These are phyloP conservation scores for Notodromas monacha DNA, from an alignment of 2,888 invertebrate genomes.

Conservation along the genomic window DNA sequence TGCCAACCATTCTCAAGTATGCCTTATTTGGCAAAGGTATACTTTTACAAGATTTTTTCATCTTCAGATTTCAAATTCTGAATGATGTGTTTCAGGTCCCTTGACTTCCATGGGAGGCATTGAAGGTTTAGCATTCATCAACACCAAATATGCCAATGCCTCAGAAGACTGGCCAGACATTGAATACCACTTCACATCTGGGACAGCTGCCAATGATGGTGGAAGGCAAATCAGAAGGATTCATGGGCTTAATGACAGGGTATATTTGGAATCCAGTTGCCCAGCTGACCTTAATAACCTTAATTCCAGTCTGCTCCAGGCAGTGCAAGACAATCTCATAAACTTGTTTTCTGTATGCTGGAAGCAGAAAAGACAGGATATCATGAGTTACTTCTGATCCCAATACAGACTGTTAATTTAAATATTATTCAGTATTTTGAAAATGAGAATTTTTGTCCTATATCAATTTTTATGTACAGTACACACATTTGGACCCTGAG, in stretches of 20 bases:
- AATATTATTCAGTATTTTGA: too few species aligned
- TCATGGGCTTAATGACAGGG: slow-evolving; percentile 34
- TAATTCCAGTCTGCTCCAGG: not conserved
- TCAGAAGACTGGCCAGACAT: slow-evolving; percentile 70
- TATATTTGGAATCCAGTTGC: too few species aligned
- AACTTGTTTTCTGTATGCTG: slow-evolving; percentile 8
- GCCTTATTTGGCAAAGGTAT: slow-evolving; percentile 30
- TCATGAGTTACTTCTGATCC: too few species aligned
- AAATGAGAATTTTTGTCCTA: too few species aligned
- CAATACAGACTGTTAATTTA: too few species aligned
- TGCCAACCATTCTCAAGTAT: slow-evolving; percentile 45
- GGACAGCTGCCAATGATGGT: slow-evolving; percentile 49
- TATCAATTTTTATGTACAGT: too few species aligned
- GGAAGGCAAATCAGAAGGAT: slow-evolving; percentile 37
- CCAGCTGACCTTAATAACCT: too few species aligned
- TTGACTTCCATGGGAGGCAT: slow-evolving; percentile 51
- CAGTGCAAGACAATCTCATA: not conserved
- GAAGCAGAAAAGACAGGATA: too few species aligned
- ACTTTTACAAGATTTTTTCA: too few species aligned
- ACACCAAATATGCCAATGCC: slow-evolving; percentile 53
- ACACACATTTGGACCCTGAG: too few species aligned
- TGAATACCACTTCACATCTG: slow-evolving; percentile 56
- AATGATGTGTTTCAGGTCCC: slow-evolving; percentile 20
- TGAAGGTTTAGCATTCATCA: slow-evolving; percentile 50
- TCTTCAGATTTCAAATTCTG: too few species aligned